phyloP scores from a whole-genome alignment of 2,113 vertebrate genomes.

The Paedocypris sp. region DNA sequence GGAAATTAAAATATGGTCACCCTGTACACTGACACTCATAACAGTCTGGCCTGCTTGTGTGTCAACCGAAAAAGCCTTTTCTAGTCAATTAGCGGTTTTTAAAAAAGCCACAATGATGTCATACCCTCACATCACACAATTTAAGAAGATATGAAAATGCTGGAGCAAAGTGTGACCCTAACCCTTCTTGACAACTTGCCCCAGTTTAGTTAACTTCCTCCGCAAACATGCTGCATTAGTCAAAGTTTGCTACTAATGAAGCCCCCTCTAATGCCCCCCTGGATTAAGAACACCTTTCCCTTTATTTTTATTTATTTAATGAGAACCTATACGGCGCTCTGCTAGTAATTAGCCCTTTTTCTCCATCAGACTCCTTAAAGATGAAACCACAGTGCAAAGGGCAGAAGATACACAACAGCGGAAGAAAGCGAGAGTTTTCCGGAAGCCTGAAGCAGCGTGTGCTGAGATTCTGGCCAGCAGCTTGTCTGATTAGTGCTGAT shows the following conservation, averaged over 20 bases:
- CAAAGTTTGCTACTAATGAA: background rate
- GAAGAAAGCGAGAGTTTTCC: constrained; percentile 26
- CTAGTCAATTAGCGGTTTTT: no score
- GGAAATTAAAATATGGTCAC: no score
- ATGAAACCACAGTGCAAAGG: constrained; percentile 28
- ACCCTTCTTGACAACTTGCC: no score
- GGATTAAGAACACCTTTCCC: constrained; percentile 15
- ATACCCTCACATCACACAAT: no score
- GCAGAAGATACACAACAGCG: background rate
- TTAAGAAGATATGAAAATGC: no score
- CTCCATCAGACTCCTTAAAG: constrained; percentile 20
- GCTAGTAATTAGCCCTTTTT: constrained; percentile 31
- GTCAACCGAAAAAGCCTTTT: no score
- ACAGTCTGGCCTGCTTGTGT: no score
- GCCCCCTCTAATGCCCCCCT: background rate
- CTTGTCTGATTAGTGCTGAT: constrained; percentile 65
- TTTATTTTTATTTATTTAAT: constrained; percentile 26
- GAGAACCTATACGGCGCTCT: constrained; percentile 7
- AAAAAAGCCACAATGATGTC: no score
- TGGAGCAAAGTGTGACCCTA: no score
- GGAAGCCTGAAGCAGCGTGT: constrained; percentile 25
- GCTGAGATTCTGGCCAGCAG: constrained; percentile 54
- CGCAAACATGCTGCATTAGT: background rate
- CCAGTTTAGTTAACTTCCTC: no score
- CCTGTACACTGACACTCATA: no score